phyloP scores from a whole-genome alignment of 2,113 vertebrate genomes.

The Pachycephala philippinensis region DNA sequence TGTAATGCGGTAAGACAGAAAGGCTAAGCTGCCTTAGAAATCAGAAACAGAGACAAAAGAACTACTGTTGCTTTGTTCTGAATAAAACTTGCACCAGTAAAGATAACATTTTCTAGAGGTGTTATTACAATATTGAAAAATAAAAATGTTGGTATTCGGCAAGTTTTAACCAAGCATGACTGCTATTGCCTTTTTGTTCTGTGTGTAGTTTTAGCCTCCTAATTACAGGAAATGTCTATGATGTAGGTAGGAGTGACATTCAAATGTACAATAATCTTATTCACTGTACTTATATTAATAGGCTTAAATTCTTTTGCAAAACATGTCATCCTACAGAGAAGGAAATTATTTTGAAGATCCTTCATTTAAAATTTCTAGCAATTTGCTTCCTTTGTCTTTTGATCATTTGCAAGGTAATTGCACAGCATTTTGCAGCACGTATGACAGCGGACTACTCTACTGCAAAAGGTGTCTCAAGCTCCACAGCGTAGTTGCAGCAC shows the following conservation, averaged over 20 bases:
- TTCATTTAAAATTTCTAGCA: not conserved
- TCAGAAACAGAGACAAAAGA: not conserved
- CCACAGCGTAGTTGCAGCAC: rapidly evolving
- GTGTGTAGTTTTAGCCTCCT: not conserved
- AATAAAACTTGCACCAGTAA: not conserved
- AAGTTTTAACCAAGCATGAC: not conserved
- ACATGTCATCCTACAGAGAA: not conserved
- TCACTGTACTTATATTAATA: slow-evolving; percentile 29
- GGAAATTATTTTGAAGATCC: not conserved
- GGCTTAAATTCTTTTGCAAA: slow-evolving; percentile 13
- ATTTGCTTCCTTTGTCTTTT: not conserved
- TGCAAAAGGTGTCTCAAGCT: not conserved
- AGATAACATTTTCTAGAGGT: not conserved
- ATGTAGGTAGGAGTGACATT: slow-evolving; percentile 4
- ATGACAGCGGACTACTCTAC: too few relatives aligned
- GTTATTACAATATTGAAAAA: not conserved
- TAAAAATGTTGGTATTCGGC: not conserved
- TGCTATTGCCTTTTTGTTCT: not conserved
- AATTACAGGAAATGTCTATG: slow-evolving; percentile 33
- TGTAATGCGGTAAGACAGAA: not conserved
- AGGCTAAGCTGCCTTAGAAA: not conserved
- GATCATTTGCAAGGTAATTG: not conserved
- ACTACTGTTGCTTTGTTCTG: not conserved
- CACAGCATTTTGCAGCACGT: rapidly evolving
- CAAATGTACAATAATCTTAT: not conserved